These are phyloP conservation scores for Adela reaumurella DNA, from an alignment of 2,888 invertebrate species.

Conservation along the genomic window DNA sequence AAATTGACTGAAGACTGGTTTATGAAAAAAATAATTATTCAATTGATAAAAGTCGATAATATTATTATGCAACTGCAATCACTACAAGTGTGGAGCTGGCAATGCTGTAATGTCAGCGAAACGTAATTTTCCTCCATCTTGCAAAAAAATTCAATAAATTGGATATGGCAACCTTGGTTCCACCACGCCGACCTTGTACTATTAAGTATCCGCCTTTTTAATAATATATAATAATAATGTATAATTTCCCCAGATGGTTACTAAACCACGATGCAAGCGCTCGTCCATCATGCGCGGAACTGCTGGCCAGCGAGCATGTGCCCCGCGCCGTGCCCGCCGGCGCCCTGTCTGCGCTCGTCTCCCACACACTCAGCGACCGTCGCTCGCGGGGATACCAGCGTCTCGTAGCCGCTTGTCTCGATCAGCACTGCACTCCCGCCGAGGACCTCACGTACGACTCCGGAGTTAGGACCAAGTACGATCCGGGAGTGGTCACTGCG, in stretches of 20 bases:
- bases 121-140: too few species aligned
- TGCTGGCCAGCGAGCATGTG: conserved; percentile 76
- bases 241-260: conserved; percentile 57
- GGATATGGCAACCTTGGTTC: too few species aligned
- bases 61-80: too few species aligned
- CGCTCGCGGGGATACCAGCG: conserved; percentile 33
- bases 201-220: too few species aligned
- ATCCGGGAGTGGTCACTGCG: conserved; percentile 19
- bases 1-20: too few species aligned
- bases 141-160: too few species aligned
- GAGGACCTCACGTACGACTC: conserved; percentile 81
- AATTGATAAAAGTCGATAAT: too few species aligned
- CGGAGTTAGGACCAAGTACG: conserved; percentile 14
- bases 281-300: conserved; percentile 82
- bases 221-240: conserved; percentile 3
- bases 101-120: too few species aligned
- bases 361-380: conserved; percentile 77
- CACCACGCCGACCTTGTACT: too few species aligned
- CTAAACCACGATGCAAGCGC: conserved; percentile 79
- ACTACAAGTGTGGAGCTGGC: too few species aligned
- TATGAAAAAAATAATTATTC: too few species aligned
- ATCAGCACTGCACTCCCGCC: conserved; percentile 55
- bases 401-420: conserved; percentile 31
- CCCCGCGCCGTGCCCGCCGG: conserved; percentile 88
- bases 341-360: conserved; percentile 76